A percentile compares a stretch with the other conserved stretches of the same genome.
Evolutionary conservation across 2,888 invertebrate species (phyloP).

Genomic region (Morpho deidamia): DNA sequence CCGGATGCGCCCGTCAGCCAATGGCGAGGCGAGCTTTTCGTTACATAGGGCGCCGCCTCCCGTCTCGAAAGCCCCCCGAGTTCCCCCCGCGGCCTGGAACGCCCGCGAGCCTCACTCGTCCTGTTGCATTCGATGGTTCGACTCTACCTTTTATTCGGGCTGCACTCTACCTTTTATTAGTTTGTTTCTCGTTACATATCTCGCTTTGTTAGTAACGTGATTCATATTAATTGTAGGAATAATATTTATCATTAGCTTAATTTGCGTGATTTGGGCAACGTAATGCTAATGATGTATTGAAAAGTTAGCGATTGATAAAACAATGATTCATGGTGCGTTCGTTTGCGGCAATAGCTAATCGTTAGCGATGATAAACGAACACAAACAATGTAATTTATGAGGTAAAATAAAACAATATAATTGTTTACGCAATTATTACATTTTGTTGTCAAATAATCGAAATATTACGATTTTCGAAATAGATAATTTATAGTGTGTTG

Average conservation of each 20-base stretch:
- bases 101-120: constrained; percentile 21
- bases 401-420: constrained; percentile 4
- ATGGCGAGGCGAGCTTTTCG: constrained; percentile 54
- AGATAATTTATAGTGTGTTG: neutral
- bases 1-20: constrained; percentile 38
- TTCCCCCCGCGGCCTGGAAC: constrained; percentile 11
- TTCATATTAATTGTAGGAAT: constrained; percentile 11
- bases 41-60: constrained; percentile 56
- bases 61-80: constrained; percentile 35
- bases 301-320: constrained; percentile 2
- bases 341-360: constrained; percentile 2
- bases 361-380: constrained; percentile 1
- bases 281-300: neutral
- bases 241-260: neutral
- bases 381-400: constrained; percentile 12
- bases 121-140: constrained; percentile 25
- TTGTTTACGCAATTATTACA: neutral
- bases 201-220: constrained; percentile 38
- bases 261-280: constrained; percentile 1
- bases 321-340: neutral
- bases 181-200: neutral
- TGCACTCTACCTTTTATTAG: constrained; percentile 12
- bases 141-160: constrained; percentile 22
- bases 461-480: neutral
- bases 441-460: neutral